These are phyloP conservation scores for Hemiscyllium ocellatum DNA, from an alignment of 2,113 vertebrate species.

Conservation along the genomic window DNA sequence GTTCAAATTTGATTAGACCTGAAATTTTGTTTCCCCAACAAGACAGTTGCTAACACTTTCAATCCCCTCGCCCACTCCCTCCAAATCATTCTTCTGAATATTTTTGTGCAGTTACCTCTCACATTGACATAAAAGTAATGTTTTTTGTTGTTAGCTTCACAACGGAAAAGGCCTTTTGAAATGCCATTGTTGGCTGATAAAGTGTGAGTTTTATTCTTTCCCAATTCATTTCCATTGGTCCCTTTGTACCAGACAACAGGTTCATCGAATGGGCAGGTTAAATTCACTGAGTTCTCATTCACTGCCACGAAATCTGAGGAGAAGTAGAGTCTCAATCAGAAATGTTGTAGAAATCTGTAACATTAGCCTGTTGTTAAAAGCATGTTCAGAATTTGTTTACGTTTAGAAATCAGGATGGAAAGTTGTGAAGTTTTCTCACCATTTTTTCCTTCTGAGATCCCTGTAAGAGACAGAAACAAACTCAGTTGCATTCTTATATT, in stretches of 20 bases:
- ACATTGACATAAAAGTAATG: background rate
- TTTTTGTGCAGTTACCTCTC: background rate
- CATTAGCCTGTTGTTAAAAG: background rate
- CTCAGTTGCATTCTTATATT: background rate
- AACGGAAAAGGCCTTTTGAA: background rate
- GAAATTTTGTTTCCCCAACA: background rate
- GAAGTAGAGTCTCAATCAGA: background rate
- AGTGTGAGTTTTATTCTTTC: accelerated
- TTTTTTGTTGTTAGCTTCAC: accelerated
- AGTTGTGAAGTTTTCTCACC: background rate
- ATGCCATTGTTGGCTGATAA: too few species aligned
- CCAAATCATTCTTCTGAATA: background rate
- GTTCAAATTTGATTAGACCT: background rate
- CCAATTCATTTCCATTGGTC: accelerated
- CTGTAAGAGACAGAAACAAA: background rate
- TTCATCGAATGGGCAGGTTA: background rate
- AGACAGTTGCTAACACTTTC: background rate
- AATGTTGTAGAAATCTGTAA: background rate
- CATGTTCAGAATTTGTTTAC: background rate
- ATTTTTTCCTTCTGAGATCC: background rate
- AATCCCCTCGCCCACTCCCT: background rate
- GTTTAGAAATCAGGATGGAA: background rate
- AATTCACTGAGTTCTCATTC: background rate
- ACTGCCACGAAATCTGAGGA: accelerated
- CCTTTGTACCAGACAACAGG: too few species aligned